Evolutionary conservation across 2,797 vertebrate species (phyloP).

Genomic region (Macrochelys suwanniensis): DNA sequence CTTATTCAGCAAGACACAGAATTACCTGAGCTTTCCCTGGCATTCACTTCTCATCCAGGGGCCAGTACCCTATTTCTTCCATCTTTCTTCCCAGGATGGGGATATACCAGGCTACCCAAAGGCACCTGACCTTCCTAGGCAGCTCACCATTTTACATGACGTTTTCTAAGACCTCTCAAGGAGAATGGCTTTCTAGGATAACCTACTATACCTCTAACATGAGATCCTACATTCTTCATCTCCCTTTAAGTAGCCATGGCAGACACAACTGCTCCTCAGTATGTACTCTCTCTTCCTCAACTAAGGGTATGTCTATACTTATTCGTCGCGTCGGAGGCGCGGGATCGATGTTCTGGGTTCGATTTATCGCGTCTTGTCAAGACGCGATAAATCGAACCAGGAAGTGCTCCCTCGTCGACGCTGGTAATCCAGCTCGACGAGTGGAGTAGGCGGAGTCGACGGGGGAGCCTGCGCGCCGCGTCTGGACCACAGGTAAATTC

Average conservation of each 20-base stretch:
- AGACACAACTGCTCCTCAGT: not conserved
- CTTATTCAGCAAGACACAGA: not conserved
- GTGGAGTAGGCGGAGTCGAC: too few species aligned
- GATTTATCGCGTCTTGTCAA: too few species aligned
- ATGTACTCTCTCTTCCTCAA: not conserved
- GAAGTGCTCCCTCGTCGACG: too few species aligned
- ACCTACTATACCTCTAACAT: not conserved
- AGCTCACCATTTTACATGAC: not conserved
- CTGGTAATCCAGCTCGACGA: too few species aligned
- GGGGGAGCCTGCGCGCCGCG: too few species aligned
- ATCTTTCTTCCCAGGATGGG: not conserved
- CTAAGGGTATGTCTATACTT: too few species aligned
- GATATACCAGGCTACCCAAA: not conserved
- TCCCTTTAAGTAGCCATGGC: not conserved
- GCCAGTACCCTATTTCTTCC: not conserved
- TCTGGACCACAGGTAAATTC: too few species aligned
- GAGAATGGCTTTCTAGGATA: not conserved
- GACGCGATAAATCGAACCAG: too few species aligned
- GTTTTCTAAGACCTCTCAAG: not conserved
- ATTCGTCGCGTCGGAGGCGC: too few species aligned
- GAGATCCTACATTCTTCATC: not conserved
- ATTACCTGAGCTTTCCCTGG: not conserved
- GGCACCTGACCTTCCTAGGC: not conserved
- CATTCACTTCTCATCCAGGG: not conserved
- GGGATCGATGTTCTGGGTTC: too few species aligned